Percentiles rank a stretch among this genome's conserved stretches.
Evolutionary conservation across 2,797 vertebrate species (phyloP).

Genomic region (Lacerta viridis): DNA sequence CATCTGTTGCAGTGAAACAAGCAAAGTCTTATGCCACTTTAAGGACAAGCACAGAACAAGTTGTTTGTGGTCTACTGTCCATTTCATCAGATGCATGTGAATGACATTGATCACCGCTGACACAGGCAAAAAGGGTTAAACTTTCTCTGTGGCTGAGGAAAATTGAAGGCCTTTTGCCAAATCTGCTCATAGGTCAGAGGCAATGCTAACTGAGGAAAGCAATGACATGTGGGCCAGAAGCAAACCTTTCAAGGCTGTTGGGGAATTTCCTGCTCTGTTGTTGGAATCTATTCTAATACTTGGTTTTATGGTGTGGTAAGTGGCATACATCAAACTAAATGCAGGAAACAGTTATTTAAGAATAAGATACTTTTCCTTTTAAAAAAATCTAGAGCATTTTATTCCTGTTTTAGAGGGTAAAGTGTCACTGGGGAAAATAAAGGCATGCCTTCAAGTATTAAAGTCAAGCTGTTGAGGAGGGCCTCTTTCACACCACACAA

Average conservation of each 20-base stretch:
- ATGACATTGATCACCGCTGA: slow-evolving; percentile 6
- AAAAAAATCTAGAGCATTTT: background rate
- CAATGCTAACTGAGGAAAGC: background rate
- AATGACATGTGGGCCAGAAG: background rate
- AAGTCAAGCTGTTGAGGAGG: background rate
- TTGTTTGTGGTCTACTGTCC: no score
- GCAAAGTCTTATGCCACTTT: no score
- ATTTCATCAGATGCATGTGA: background rate
- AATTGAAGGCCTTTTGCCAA: background rate
- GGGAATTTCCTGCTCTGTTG: background rate
- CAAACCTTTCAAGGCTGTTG: background rate
- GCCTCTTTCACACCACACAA: no score
- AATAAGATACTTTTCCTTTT: slow-evolving; percentile 1
- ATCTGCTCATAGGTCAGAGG: slow-evolving; percentile 21
- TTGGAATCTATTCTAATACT: background rate
- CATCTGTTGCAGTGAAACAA: no score
- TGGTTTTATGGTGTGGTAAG: rapidly evolving
- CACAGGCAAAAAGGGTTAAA: slow-evolving; percentile 14
- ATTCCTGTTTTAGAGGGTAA: background rate
- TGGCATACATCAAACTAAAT: background rate
- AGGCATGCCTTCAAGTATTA: background rate
- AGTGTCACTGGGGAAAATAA: background rate
- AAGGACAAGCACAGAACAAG: no score
- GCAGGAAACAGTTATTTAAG: background rate
- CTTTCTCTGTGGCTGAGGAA: background rate